These are phyloP conservation scores for Tinamus major DNA, from an alignment of 2,797 vertebrate genomes.

Conservation along the genomic window DNA sequence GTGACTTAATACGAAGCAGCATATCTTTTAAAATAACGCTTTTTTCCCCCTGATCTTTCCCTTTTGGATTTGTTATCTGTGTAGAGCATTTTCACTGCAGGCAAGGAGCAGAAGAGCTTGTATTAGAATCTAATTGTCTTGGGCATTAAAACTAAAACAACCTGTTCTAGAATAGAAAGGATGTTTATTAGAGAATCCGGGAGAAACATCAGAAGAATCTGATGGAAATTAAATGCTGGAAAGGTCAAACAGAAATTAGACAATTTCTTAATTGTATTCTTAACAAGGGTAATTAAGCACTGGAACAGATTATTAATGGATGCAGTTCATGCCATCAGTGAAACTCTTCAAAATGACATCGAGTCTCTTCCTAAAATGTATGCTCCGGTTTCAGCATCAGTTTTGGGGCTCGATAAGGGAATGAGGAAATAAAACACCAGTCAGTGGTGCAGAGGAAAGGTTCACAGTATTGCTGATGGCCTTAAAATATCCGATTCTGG, in stretches of 20 bases:
- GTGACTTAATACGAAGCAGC: background rate
- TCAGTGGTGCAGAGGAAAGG: background rate
- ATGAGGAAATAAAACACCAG: background rate
- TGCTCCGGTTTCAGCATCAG: constrained; percentile 16
- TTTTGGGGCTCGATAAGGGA: constrained; percentile 3
- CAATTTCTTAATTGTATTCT: constrained; percentile 53
- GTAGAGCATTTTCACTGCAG: background rate
- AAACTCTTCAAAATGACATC: constrained; percentile 12
- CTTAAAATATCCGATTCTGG: background rate
- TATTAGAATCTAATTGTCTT: background rate
- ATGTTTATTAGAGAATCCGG: background rate
- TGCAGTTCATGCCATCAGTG: background rate
- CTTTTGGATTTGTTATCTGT: background rate
- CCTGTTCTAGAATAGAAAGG: background rate
- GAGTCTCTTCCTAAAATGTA: constrained; percentile 2
- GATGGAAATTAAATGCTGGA: background rate
- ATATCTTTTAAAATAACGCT: background rate
- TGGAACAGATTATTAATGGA: constrained; percentile 42
- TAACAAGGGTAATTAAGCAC: constrained; percentile 51
- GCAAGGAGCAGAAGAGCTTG: background rate
- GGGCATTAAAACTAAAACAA: background rate
- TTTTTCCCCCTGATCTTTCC: background rate
- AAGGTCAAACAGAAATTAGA: constrained; percentile 45
- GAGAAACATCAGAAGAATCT: constrained; percentile 16
- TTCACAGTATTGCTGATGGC: background rate